These are phyloP conservation scores for Cosmia pyralina DNA, from an alignment of 2,888 invertebrate species.

Conservation along the genomic window DNA sequence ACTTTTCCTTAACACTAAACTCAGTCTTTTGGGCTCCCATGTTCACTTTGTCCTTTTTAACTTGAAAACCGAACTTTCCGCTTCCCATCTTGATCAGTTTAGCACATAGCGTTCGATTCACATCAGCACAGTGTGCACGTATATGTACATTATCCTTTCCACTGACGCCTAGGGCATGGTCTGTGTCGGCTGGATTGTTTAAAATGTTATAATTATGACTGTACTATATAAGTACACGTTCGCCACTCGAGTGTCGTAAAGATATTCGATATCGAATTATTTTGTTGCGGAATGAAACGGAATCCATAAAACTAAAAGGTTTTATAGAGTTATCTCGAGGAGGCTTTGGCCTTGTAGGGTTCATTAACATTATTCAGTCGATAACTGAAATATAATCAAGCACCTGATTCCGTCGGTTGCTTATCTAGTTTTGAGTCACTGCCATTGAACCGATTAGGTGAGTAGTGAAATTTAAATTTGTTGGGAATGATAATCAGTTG, in stretches of 20 bases:
- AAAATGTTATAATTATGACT: conserved; percentile 75
- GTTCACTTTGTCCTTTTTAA: conserved; percentile 85
- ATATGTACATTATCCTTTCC: conserved; percentile 72
- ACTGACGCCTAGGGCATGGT: conserved; percentile 71
- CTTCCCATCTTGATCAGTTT: conserved; percentile 84
- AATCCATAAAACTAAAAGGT: conserved; percentile 88
- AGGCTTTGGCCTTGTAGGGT: conserved; percentile 86
- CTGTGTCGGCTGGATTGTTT: conserved; percentile 69
- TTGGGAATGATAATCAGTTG: conserved; percentile 44
- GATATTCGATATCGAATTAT: conserved; percentile 85
- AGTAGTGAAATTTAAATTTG: conserved; percentile 44
- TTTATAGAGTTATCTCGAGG: conserved; percentile 86
- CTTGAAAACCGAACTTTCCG: conserved; percentile 84
- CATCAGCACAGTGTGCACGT: conserved; percentile 59
- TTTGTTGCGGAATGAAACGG: conserved; percentile 84
- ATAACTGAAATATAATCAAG: conserved; percentile 86
- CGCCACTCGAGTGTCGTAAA: conserved; percentile 82
- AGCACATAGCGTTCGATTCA: conserved; percentile 70
- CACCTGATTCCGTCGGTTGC: conserved; percentile 78
- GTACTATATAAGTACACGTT: conserved; percentile 75
- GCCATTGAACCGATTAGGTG: conserved; percentile 53
- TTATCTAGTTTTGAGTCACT: conserved; percentile 73
- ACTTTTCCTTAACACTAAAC: conserved; percentile 88
- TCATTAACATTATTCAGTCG: conserved; percentile 83
- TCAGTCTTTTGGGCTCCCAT: conserved; percentile 82